These are phyloP conservation scores for Graptemys geographica DNA, from an alignment of 2,797 vertebrate species.

Conservation along the genomic window DNA sequence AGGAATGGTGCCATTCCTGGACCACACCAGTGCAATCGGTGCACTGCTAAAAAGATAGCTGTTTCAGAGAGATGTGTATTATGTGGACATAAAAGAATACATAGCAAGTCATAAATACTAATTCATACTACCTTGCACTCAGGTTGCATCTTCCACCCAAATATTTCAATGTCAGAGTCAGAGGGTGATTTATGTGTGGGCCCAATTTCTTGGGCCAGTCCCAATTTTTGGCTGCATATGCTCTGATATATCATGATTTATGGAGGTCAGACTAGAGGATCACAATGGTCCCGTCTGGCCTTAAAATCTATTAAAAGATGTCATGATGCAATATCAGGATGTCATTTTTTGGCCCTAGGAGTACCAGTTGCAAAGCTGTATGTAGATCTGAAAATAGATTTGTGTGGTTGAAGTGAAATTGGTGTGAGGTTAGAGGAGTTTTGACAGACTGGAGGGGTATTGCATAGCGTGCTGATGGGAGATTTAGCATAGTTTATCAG, in stretches of 20 bases:
- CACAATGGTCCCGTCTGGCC: neutral
- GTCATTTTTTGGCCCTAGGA: neutral
- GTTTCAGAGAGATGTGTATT: neutral
- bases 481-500: neutral
- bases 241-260: accelerated
- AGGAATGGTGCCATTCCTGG: neutral
- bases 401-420: neutral
- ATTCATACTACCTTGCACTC: neutral
- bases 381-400: neutral
- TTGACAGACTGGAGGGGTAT: neutral
- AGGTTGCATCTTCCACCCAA: neutral
- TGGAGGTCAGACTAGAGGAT: neutral
- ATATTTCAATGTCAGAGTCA: neutral
- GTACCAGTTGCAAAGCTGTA: neutral
- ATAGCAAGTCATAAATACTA: neutral
- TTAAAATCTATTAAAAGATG: neutral
- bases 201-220: accelerated
- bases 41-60: neutral
- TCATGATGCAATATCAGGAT: neutral
- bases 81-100: neutral
- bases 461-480: neutral
- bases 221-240: neutral
- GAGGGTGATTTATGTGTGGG: neutral
- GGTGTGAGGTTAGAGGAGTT: neutral
- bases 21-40: neutral